These are phyloP conservation scores for Ctenicera cuprea DNA, from an alignment of 2,888 invertebrate species.

Conservation along the genomic window DNA sequence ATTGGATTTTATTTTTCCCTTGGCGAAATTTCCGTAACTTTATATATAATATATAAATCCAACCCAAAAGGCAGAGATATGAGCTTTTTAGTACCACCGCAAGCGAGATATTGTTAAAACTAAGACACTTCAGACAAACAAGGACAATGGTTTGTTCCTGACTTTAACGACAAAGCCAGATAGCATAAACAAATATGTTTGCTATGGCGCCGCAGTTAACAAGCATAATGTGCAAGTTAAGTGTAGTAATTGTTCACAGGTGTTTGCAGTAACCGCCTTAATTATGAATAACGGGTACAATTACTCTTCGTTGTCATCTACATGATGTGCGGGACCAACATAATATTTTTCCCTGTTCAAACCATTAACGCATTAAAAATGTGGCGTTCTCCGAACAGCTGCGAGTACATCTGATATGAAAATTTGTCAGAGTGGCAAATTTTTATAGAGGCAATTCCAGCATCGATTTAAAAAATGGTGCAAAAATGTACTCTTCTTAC, in stretches of 20 bases:
- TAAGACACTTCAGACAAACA: constrained; percentile 1
- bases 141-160: neutral
- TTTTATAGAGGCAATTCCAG: no score
- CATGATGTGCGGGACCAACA: constrained; percentile 47
- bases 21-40: neutral
- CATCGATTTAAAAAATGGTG: no score
- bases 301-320: constrained; percentile 49
- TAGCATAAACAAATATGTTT: constrained; percentile 35
- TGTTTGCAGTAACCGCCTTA: constrained; percentile 54
- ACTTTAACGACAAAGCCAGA: constrained; percentile 14
- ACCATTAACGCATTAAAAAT: constrained; percentile 24
- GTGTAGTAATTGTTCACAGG: constrained; percentile 56
- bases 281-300: constrained; percentile 54
- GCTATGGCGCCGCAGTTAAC: constrained; percentile 46
- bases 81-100: constrained; percentile 3
- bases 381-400: constrained; percentile 13
- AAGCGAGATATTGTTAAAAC: neutral
- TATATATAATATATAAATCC: constrained; percentile 2
- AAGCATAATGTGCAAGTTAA: constrained; percentile 52
- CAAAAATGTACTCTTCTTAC: no score
- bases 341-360: constrained; percentile 38
- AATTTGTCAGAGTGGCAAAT: constrained; percentile 3
- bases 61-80: neutral
- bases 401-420: constrained; percentile 4
- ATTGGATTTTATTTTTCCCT: neutral